Base-by-base conservation (phyloP, 2,797 vertebrate genomes). In the Scleropages formosus region DNA sequence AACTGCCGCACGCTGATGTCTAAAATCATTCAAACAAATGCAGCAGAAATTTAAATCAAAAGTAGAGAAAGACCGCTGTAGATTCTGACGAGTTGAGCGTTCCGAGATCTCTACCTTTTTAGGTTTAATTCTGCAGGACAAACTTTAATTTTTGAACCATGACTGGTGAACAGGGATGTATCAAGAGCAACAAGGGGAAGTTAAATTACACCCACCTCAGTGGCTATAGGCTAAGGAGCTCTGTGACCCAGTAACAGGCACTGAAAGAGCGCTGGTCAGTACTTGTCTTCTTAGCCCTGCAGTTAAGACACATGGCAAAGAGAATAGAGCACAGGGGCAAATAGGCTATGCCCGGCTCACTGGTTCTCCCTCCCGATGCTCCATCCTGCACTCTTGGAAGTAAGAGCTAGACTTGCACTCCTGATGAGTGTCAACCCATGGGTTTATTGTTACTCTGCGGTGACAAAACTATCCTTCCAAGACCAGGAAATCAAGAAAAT, bases 81-180 rank as follows among this genome's bases (percentile, higher is more conserved):
- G 91, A 89, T 93, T 94, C 89, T 90, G 92, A 92, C 91, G 88
- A 87, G 86, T 87, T 88, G 86, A 90, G 92, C 91, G 92, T 91
- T 92, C 86, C 82, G 92, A 95, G 95, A 97, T 95, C 95, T 92
- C 94, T 96, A 95, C 93, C 94, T 95, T 95, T 95, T 94, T 92
- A 47, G 6, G 2, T 24, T 70, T 27, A 39, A 95, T 94, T 96
- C 96, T 95, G 93, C 95, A 96, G 95, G 96, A 97, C 93, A 94
- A 93, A 95, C 95, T 96, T 96, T 98, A 96, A 98, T 98, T 98
- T 39, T 95, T 96, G 95, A 95, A 93, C 90, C 92, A 85, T 85
- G 89, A 90, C 79, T 85, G 81, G 89, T 78, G 93, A 96, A 98
- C 96, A 98, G 94, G 98, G 96, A 98, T 97, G 93, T 96, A 97